Percentiles rank a stretch among this genome's conserved stretches.
Evolutionary conservation across 30 jellyfish, hydroid and myxozoan species (phyloP).

Genomic region (Chrysaora quinquecirrha): DNA sequence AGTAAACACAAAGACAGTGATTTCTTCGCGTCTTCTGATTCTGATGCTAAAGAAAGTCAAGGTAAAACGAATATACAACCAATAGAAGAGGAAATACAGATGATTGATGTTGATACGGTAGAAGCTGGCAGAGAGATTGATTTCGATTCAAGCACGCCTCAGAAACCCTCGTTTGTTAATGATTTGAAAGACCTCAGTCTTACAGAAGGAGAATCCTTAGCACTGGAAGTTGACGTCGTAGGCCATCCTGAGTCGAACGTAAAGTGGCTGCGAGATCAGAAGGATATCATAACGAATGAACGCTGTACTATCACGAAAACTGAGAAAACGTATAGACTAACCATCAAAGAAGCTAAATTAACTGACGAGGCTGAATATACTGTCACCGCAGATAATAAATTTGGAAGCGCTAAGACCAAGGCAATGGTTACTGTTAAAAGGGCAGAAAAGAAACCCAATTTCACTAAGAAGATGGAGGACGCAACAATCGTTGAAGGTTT

Average conservation of each 20-base stretch:
- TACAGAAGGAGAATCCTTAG: constrained; percentile 63
- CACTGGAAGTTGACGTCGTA: constrained; percentile 24
- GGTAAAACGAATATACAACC: constrained; percentile 20
- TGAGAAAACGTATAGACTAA: constrained; percentile 22
- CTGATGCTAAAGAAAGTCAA: constrained; percentile 31
- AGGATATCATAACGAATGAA: constrained; percentile 40
- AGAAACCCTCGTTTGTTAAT: constrained; percentile 49
- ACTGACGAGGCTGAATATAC: constrained; percentile 89
- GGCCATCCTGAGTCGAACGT: constrained; percentile 77
- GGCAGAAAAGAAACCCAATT: constrained; percentile 63
- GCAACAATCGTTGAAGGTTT: constrained; percentile 69
- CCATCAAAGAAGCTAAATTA: constrained; percentile 38
- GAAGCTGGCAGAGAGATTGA: constrained; percentile 13
- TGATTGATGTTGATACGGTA: constrained; percentile 12
- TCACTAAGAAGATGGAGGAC: constrained; percentile 62
- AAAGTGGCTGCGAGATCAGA: constrained; percentile 81
- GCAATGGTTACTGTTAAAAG: constrained; percentile 72
- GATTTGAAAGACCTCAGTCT: constrained; percentile 32
- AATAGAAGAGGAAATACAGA: constrained; percentile 62
- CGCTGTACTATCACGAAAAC: constrained; percentile 38
- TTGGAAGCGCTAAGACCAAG: constrained; percentile 63
- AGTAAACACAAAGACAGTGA: constrained; percentile 84
- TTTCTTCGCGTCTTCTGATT: constrained; percentile 81
- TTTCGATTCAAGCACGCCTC: constrained; percentile 17
- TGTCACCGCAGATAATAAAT: constrained; percentile 60